A percentile compares a stretch with the other conserved stretches of the same genome.
Evolutionary conservation across 2,797 vertebrate species (phyloP).

Genomic region (Setipinna tenuifilis): DNA sequence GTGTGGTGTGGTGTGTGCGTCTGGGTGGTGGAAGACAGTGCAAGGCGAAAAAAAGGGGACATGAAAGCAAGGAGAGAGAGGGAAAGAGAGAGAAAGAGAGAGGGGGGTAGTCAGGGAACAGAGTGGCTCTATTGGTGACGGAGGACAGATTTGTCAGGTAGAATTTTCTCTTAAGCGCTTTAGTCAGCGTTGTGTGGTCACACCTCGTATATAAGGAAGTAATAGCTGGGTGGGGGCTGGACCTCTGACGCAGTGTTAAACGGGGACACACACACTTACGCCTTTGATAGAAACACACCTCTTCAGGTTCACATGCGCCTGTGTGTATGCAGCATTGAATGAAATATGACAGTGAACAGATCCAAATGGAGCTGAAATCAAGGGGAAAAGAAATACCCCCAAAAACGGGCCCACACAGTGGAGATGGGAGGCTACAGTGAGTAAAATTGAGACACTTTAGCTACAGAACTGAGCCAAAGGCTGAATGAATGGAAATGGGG

Average conservation of each 20-base stretch:
- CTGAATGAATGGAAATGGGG: neutral
- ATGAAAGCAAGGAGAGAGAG: neutral
- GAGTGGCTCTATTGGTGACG: neutral
- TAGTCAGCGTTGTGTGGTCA: neutral
- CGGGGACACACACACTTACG: constrained; percentile 1
- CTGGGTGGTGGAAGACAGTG: neutral
- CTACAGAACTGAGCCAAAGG: constrained; percentile 31
- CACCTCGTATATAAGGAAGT: neutral
- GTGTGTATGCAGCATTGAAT: constrained; percentile 9
- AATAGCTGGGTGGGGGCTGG: neutral
- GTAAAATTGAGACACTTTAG: constrained; percentile 25
- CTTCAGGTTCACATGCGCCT: neutral
- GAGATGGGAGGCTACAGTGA: neutral
- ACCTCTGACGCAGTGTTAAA: neutral
- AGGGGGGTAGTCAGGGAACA: neutral
- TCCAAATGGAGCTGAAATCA: neutral
- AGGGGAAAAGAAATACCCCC: neutral
- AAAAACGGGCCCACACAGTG: neutral
- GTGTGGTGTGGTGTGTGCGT: neutral
- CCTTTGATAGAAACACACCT: neutral
- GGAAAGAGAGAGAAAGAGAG: neutral
- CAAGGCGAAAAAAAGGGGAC: neutral
- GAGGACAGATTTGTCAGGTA: constrained; percentile 19
- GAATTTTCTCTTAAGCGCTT: neutral
- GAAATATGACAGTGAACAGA: constrained; percentile 4